Conservation (phyloP, 1,140 invertebrate species). For the Piezodorus guildinii region DNA sequence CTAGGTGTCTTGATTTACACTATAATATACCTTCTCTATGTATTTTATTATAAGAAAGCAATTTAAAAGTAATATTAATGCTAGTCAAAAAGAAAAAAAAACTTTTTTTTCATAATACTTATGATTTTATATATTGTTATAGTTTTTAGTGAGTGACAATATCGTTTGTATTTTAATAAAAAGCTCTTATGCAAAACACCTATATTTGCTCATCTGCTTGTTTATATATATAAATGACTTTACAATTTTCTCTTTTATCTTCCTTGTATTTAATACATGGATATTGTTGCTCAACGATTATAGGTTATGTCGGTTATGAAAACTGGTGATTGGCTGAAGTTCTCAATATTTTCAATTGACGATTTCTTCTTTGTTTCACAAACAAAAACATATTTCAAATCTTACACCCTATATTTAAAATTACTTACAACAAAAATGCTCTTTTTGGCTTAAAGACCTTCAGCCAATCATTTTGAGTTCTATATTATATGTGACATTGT, state of each 20-base stretch:
- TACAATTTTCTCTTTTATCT: not conserved
- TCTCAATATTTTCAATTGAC: too few relatives aligned
- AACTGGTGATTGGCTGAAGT: not conserved
- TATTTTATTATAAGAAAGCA: slow-evolving; percentile 12
- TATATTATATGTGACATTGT: slow-evolving; percentile 13
- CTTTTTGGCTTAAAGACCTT: not conserved
- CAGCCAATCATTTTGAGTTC: slow-evolving; percentile 6
- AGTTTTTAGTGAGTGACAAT: slow-evolving; percentile 18
- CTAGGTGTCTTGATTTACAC: not conserved
- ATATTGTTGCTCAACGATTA: slow-evolving; percentile 18
- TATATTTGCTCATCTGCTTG: slow-evolving; percentile 16
- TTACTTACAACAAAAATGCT: too few relatives aligned
- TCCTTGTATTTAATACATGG: slow-evolving; percentile 16
- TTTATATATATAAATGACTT: slow-evolving; percentile 6
- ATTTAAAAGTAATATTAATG: slow-evolving; percentile 18
- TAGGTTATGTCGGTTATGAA: slow-evolving; percentile 3
- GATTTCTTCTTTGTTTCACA: too few relatives aligned
- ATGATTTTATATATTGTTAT: slow-evolving; percentile 16
- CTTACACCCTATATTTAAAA: too few relatives aligned
- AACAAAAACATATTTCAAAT: too few relatives aligned
- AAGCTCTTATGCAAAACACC: slow-evolving; percentile 15
- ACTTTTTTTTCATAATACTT: slow-evolving; percentile 5
- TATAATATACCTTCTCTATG: slow-evolving; percentile 1
- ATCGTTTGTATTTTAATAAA: slow-evolving; percentile 6
- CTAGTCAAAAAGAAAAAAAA: slow-evolving; percentile 13